These are phyloP conservation scores for Ia io DNA, from an alignment of 2,113 vertebrate genomes.

Conservation along the genomic window DNA sequence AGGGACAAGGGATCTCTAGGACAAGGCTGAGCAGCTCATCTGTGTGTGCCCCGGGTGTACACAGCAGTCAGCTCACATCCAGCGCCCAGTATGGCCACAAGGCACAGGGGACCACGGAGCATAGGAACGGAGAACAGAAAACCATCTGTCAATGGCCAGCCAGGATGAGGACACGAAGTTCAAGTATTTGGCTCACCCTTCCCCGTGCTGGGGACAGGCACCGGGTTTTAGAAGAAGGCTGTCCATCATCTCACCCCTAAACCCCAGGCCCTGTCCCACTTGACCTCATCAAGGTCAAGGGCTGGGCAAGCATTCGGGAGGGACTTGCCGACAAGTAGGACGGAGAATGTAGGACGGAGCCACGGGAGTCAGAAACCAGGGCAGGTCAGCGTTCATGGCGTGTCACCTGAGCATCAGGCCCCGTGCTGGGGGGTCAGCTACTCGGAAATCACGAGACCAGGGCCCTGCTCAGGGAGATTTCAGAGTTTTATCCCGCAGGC, in stretches of 20 bases:
- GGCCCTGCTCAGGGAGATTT: neutral
- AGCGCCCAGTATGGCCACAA: neutral
- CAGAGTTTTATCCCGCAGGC: neutral
- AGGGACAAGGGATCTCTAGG: neutral
- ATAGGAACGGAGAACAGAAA: neutral
- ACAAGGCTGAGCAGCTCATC: rapidly evolving
- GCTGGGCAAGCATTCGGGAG: neutral
- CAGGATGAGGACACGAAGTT: rapidly evolving
- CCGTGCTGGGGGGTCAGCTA: neutral
- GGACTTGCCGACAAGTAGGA: neutral
- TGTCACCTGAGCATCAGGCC: neutral
- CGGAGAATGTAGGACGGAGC: neutral
- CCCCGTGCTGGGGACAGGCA: neutral
- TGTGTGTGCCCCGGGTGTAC: neutral
- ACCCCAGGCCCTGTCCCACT: neutral
- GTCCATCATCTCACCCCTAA: neutral
- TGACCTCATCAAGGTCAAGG: neutral
- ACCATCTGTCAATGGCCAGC: neutral
- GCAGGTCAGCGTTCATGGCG: rapidly evolving
- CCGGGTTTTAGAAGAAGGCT: neutral
- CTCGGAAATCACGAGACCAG: neutral
- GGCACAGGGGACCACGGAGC: neutral
- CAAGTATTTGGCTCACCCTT: rapidly evolving
- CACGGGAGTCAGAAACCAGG: neutral
- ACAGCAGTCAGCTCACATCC: neutral